These are phyloP conservation scores for Sebastes fasciatus DNA, from an alignment of 2,113 vertebrate species.

Conservation along the genomic window DNA sequence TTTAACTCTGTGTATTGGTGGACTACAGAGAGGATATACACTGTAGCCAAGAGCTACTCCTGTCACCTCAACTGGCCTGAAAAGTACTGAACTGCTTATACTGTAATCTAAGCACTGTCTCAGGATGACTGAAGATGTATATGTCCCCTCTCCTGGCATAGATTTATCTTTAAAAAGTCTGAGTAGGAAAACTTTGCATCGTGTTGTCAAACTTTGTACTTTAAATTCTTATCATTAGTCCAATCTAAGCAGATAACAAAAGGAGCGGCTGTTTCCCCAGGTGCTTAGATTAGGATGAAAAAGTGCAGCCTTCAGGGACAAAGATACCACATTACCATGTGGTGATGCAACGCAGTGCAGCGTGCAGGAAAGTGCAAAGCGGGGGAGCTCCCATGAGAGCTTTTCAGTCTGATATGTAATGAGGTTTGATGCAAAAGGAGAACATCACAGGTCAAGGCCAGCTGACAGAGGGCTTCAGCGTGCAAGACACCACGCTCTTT, in stretches of 20 bases:
- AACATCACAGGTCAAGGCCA: conserved; percentile 35
- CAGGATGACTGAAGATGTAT: not conserved
- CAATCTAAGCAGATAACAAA: conserved; percentile 40
- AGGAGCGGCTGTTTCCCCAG: conserved; percentile 26
- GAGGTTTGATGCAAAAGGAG: conserved; percentile 43
- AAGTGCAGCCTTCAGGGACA: conserved; percentile 33
- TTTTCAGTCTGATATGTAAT: conserved; percentile 38
- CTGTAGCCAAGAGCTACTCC: not conserved
- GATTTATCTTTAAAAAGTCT: not conserved
- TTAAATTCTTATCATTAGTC: conserved; percentile 26
- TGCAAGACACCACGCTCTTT: conserved; percentile 19
- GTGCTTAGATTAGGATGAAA: conserved; percentile 47
- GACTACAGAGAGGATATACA: conserved; percentile 5
- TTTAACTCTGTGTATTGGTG: conserved; percentile 1
- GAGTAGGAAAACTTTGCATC: conserved; percentile 5
- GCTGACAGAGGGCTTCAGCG: conserved; percentile 34
- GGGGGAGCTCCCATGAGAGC: conserved; percentile 8
- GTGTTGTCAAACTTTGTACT: conserved; percentile 31
- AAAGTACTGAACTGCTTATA: conserved; percentile 6
- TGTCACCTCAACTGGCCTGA: conserved; percentile 17
- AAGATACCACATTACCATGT: conserved; percentile 22
- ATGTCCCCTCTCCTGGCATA: not conserved
- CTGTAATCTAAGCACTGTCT: not conserved
- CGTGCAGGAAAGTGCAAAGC: conserved; percentile 43
- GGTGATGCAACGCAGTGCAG: conserved; percentile 51